Base-by-base conservation (phyloP, 2,797 vertebrate species). In the Diglossa cyanea region DNA sequence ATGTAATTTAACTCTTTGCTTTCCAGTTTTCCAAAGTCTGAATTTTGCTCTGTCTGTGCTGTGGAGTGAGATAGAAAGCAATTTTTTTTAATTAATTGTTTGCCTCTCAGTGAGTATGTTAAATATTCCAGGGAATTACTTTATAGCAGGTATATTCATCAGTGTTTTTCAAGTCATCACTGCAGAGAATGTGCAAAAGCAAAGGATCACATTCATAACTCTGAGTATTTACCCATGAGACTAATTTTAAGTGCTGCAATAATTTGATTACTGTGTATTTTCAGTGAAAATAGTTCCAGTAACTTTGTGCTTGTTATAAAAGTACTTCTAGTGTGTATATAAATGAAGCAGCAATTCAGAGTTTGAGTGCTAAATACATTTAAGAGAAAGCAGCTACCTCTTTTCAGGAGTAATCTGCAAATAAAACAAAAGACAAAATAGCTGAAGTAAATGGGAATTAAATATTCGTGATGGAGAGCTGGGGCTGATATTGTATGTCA, bases 251-350 rank as follows among this genome's bases (percentile, higher is more conserved):
- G 84, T 65, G 23, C 60, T 47, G 39, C 4, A 40, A 63, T 94
- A 94, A 93, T 94, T 96, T 94, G 74, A 95, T 92, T 92, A 85
- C 63, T 65, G 23, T 67, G 68, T 60, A 63, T 86, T 92, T 89
- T 79, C 77, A 89, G 1, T 76, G 86, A 71, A 95, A 95, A 89
- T 67, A 77, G 30, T 78, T 92, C 24, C 30, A 89, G 20, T 65
- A 79, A 91, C 88, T 88, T 79, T 14, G 55, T 74, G 20, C 67
- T 95, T 83, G 70, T 84, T 62, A 62, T 35, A 35, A 66, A 94
- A 76, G 45, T 67, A 16, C 81, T 93, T 85, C 40, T 67, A 33
- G 10, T 13, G 14, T 11, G 14, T 65, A 37, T 53, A 85, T 37
- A 93, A 85, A 42, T 71, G 68, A 93, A 92, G 60, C 57, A 94